Base-by-base conservation (phyloP, 2,113 vertebrate species). In the Callospermophilus lateralis region DNA sequence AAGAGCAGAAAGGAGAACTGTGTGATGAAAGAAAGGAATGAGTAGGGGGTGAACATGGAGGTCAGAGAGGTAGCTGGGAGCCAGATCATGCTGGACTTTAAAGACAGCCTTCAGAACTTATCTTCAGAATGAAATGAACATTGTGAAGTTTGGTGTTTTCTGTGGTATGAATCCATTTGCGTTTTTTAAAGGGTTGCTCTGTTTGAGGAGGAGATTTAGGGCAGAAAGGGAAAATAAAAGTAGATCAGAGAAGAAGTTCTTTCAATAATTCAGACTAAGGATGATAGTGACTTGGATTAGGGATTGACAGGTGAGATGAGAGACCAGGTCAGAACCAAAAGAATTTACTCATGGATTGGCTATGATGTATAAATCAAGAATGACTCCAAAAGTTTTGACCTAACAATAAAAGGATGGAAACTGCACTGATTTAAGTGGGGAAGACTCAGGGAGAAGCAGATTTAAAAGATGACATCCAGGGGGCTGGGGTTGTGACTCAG, bases 381-480 rank as follows among this genome's bases (percentile, higher is more conserved):
- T 28, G 13, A 78, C 32, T 80, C 17, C 63, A 73, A 48, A 45
- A 12, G 63, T 39, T 89, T 39, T 55, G 55, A 12, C 53, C 65
- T 78, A 15, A 34, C 45, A 48, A 58, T 80, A 37, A 55, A 73
- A 78, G 74, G 34, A 37, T 58, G 48, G n/a, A 87, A 17, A 68
- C 61, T 20, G 16, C 90, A 30, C 53, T 87, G 42, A 72, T 90
- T 93, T 58, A 95, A 85, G 80, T 39, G 45, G 22, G 28, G 24
- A 76, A 85, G 34, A 67, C 55, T 61, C 37, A 61, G 22, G 67
- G 85, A 34, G 80, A 55, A 95, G 68, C 53, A 83, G 32, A 73
- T 89, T 94, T 96, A 74, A 85, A 89, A 89, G 80, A 26, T 61
- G n/a, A 92, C 1, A 76, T 73, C 45, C n/a, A 84, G 6, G 45